Conservation (phyloP, 2,888 invertebrate genomes). For the Auanema freiburgensis region DNA sequence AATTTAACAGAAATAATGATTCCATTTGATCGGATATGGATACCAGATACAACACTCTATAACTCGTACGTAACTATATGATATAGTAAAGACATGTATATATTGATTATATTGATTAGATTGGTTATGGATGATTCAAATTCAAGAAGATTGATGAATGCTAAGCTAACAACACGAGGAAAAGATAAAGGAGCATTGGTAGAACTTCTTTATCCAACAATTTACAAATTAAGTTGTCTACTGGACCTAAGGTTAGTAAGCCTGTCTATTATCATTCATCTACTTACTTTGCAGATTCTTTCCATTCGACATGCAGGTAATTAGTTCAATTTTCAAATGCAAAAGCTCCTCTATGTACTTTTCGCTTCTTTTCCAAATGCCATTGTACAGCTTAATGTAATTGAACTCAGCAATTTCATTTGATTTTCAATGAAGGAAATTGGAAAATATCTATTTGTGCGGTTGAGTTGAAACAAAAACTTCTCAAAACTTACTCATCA, state of each 20-base stretch:
- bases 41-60: slow-evolving; percentile 56
- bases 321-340: background rate
- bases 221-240: slow-evolving; percentile 52
- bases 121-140: slow-evolving; percentile 56
- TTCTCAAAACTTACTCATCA: no score
- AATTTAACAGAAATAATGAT: slow-evolving; percentile 51
- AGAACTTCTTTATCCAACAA: slow-evolving; percentile 55
- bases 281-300: slow-evolving; percentile 3
- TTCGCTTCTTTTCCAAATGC: background rate
- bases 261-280: no score
- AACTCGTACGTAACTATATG: no score
- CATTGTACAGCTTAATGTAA: background rate
- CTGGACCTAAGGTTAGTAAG: slow-evolving; percentile 30
- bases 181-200: slow-evolving; percentile 46
- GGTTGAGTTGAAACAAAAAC: no score
- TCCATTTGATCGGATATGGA: slow-evolving; percentile 49
- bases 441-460: no score
- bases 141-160: slow-evolving; percentile 48
- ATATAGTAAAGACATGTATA: slow-evolving; percentile 9
- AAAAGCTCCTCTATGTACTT: slow-evolving; percentile 6
- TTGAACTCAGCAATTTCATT: no score
- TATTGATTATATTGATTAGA: slow-evolving; percentile 25
- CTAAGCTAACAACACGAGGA: slow-evolving; percentile 48
- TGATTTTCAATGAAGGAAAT: no score
- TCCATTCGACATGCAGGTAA: slow-evolving; percentile 1